phyloP scores from a whole-genome alignment of 2,888 invertebrate genomes.

The Acanthosepion esculentum region DNA sequence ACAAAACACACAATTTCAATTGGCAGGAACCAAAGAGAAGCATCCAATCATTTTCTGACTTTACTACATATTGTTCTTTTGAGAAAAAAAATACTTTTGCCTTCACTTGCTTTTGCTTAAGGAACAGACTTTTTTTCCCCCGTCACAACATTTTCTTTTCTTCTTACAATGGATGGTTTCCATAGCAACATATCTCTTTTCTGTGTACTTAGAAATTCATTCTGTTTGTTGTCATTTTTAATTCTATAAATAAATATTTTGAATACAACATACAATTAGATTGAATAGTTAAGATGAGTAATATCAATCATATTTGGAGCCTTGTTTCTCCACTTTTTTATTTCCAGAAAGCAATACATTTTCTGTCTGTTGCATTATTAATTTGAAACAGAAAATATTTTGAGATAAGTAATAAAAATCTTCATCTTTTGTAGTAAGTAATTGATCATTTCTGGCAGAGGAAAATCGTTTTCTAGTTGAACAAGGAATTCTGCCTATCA shows the following conservation, averaged over 20 bases:
- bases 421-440: no score
- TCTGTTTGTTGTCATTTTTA: background rate
- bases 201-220: background rate
- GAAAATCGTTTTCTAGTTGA: no score
- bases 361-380: no score
- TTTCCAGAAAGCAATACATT: no score
- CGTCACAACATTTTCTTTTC: background rate
- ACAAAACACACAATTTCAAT: background rate
- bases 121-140: background rate
- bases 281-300: no score
- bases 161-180: background rate
- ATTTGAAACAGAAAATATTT: no score
- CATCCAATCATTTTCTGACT: background rate
- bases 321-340: no score
- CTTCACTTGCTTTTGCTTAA: background rate
- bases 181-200: constrained; percentile 4
- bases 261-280: background rate
- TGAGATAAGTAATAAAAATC: no score
- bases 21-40: background rate
- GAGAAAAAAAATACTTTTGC: background rate
- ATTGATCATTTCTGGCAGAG: no score
- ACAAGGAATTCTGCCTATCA: no score
- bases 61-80: background rate
- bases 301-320: no score
- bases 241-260: background rate